phyloP scores from a whole-genome alignment of 2,113 vertebrate species.

The Aleadryas rufinucha region DNA sequence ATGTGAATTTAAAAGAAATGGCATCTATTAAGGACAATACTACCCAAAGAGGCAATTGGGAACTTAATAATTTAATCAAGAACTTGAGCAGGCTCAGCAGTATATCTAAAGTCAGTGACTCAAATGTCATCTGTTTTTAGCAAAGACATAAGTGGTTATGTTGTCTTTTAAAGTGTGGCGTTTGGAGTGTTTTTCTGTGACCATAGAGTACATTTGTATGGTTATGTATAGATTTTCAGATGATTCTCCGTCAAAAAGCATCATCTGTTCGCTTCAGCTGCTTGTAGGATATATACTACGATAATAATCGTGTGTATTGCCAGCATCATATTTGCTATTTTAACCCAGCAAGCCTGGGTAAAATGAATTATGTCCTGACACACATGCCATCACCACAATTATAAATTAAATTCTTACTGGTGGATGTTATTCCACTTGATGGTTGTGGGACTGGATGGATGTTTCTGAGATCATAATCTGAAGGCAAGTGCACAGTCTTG shows the following conservation, averaged over 20 bases:
- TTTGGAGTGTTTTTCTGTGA: neutral
- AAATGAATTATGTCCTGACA: neutral
- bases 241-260: neutral
- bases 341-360: neutral
- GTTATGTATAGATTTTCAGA: neutral
- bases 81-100: neutral
- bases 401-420: neutral
- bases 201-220: neutral
- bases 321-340: neutral
- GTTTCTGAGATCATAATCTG: neutral
- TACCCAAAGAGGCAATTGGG: neutral
- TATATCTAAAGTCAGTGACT: conserved; percentile 2
- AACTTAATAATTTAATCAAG: conserved; percentile 43
- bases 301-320: neutral
- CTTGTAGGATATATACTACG: rapidly evolving
- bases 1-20: conserved; percentile 56
- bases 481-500: neutral
- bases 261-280: neutral
- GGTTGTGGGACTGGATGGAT: neutral
- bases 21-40: conserved; percentile 32
- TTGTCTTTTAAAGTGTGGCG: neutral
- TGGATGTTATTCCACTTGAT: neutral
- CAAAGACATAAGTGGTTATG: neutral
- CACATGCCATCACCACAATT: neutral
- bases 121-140: conserved; percentile 15